Evolutionary conservation across 2,113 vertebrate species (phyloP).

Genomic region (Otus sunia): DNA sequence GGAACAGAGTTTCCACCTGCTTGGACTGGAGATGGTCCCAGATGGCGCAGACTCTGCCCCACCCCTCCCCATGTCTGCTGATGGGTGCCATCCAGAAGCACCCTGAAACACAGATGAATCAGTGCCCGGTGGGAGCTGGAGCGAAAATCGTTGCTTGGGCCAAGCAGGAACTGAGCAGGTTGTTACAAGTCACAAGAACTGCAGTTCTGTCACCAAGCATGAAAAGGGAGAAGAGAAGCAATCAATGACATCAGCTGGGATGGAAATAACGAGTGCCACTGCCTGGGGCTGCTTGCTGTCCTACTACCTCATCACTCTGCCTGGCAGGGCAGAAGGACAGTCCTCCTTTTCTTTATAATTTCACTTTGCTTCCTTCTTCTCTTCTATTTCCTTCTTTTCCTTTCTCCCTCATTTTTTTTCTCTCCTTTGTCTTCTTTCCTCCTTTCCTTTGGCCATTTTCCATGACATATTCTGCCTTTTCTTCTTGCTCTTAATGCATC

Average conservation of each 20-base stretch:
- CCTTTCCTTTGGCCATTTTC: not conserved
- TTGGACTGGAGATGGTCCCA: not conserved
- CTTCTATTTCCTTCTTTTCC: not conserved
- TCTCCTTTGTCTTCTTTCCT: not conserved
- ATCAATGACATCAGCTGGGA: constrained; percentile 54
- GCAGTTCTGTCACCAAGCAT: not conserved
- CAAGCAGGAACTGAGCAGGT: not conserved
- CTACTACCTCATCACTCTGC: constrained; percentile 13
- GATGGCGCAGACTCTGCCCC: not conserved
- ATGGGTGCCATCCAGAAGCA: not conserved
- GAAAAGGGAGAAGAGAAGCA: constrained; percentile 9
- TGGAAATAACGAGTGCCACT: constrained; percentile 55
- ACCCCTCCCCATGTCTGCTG: not conserved
- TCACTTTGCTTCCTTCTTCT: not conserved
- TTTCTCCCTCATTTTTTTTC: not conserved
- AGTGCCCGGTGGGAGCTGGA: rapidly evolving
- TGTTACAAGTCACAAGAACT: not conserved
- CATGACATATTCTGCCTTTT: not conserved
- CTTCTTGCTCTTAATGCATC: not conserved
- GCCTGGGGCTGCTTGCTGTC: constrained; percentile 28
- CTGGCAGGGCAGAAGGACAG: not conserved
- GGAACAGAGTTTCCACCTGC: not conserved
- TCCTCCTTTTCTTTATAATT: not conserved
- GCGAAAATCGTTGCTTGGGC: not conserved
- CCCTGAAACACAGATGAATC: not conserved